These are phyloP conservation scores for Campodea augens DNA, from an alignment of 1,140 invertebrate species.

Conservation along the genomic window DNA sequence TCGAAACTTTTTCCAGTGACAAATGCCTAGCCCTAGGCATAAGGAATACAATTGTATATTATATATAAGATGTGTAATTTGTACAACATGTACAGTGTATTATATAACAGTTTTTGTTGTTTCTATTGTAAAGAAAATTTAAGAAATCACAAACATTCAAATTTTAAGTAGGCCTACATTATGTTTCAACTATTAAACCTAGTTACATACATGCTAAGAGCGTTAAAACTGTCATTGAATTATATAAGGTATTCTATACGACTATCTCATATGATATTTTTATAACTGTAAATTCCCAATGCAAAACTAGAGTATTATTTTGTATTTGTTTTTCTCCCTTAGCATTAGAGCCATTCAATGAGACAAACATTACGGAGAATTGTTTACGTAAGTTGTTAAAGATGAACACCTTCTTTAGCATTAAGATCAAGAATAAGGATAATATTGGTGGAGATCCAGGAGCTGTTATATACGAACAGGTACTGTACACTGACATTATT, in stretches of 20 bases:
- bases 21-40: no score
- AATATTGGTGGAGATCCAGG: constrained; percentile 38
- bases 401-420: constrained; percentile 75
- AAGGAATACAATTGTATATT: no score
- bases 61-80: no score
- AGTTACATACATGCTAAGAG: not conserved
- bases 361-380: constrained; percentile 62
- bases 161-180: not conserved
- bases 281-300: not conserved
- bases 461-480: constrained; percentile 55
- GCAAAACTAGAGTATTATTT: not conserved
- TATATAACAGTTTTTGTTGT: not conserved
- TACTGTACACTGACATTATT: no score
- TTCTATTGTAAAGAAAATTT: not conserved
- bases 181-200: not conserved
- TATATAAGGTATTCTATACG: not conserved
- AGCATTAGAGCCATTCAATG: constrained; percentile 75
- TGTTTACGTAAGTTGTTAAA: constrained; percentile 69
- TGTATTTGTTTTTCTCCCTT: constrained; percentile 17
- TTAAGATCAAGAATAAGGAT: constrained; percentile 60
- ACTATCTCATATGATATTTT: not conserved
- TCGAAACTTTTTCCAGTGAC: no score
- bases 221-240: not conserved
- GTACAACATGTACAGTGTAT: no score
- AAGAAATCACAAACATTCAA: not conserved